A percentile compares a stretch with the other conserved stretches of the same genome.
These are phyloP conservation scores for Exocentrus adspersus DNA, from an alignment of 2,888 invertebrate species.

Conservation along the genomic window DNA sequence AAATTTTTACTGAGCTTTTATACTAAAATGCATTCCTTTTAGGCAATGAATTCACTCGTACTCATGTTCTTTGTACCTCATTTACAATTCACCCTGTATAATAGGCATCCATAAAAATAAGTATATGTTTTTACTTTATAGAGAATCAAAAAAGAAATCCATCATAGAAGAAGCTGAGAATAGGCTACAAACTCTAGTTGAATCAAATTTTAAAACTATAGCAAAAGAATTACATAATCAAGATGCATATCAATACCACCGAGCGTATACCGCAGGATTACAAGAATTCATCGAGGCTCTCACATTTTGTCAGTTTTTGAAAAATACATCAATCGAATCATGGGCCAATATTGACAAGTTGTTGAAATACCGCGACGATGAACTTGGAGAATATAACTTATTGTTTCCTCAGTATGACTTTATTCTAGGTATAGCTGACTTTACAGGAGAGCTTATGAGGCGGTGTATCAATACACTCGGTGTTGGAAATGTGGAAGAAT, in stretches of 20 bases:
- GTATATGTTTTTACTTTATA: no score
- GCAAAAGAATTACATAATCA: constrained; percentile 77
- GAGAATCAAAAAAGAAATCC: constrained; percentile 67
- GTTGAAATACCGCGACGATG: constrained; percentile 50
- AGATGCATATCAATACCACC: constrained; percentile 75
- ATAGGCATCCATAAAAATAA: no score
- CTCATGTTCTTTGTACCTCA: no score
- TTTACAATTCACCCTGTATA: no score
- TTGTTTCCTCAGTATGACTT: constrained; percentile 67
- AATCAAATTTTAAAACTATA: constrained; percentile 72
- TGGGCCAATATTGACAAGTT: constrained; percentile 61
- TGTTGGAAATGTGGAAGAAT: constrained; percentile 77
- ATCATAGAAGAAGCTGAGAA: constrained; percentile 73
- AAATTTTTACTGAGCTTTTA: no score
- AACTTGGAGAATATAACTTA: constrained; percentile 44
- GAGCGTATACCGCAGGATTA: constrained; percentile 73
- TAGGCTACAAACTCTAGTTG: constrained; percentile 72
- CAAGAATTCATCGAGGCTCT: constrained; percentile 91
- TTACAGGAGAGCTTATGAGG: constrained; percentile 92
- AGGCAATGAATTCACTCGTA: no score
- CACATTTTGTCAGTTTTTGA: constrained; percentile 79
- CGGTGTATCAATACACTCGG: constrained; percentile 85
- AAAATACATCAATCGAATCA: constrained; percentile 68
- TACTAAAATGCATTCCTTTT: no score
- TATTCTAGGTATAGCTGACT: constrained; percentile 84